These are phyloP conservation scores for Lepisosteus osseus DNA, from an alignment of 2,113 vertebrate species.

Conservation along the genomic window DNA sequence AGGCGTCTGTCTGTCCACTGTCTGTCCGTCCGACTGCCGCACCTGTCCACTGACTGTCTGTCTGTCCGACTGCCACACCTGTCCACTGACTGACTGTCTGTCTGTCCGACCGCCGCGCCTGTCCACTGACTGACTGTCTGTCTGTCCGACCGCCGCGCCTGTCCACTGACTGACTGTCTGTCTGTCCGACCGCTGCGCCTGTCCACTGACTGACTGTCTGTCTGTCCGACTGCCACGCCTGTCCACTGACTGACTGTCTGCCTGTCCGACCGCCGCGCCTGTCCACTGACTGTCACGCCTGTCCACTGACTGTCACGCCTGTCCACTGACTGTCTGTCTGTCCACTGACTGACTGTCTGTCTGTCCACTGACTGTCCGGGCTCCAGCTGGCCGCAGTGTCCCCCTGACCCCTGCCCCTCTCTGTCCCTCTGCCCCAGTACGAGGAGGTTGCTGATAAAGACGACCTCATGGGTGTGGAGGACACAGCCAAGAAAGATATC, in stretches of 20 bases:
- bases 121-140: too few species aligned
- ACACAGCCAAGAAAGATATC: constrained; percentile 92
- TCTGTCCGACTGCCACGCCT: too few species aligned
- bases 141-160: too few species aligned
- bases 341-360: background rate
- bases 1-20: background rate
- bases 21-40: too few species aligned
- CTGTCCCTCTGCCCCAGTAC: constrained; percentile 60
- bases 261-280: too few species aligned
- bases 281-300: background rate
- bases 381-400: background rate
- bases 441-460: constrained; percentile 93
- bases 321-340: background rate
- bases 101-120: background rate
- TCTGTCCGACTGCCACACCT: background rate
- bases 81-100: too few species aligned
- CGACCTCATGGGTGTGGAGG: constrained; percentile 89
- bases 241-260: background rate
- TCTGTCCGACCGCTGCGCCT: too few species aligned
- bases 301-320: background rate
- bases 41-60: too few species aligned
- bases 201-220: too few species aligned
- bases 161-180: too few species aligned
- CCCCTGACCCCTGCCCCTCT: background rate
- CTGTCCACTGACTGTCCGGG: too few species aligned